phyloP scores from a whole-genome alignment of 2,797 vertebrate species.

The Toxotes lorentzi region DNA sequence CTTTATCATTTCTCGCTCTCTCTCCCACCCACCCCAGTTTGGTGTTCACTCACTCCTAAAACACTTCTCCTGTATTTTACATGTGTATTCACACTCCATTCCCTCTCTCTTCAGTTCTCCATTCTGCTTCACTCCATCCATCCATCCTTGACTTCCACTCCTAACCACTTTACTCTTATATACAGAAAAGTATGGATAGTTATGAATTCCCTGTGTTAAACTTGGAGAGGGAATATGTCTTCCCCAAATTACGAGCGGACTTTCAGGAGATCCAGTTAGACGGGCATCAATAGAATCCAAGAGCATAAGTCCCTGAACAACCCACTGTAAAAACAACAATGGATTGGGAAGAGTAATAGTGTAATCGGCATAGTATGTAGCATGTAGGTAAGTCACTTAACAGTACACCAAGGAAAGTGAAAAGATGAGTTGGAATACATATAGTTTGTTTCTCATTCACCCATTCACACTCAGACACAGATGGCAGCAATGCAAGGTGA shows the following conservation, averaged over 20 bases:
- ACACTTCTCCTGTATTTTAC: conserved; percentile 34
- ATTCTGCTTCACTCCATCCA: conserved; percentile 8
- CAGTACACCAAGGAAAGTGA: neutral
- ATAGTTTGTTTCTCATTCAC: neutral
- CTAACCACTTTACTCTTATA: neutral
- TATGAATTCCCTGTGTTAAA: too few relatives aligned
- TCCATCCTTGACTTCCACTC: conserved; percentile 14
- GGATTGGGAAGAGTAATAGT: neutral
- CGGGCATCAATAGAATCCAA: neutral
- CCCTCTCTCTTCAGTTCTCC: conserved; percentile 6
- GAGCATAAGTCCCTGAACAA: neutral
- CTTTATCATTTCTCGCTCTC: conserved; percentile 30
- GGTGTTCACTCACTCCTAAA: conserved; percentile 36
- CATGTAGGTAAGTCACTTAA: neutral
- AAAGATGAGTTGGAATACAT: neutral
- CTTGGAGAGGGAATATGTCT: too few relatives aligned
- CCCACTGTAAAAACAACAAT: neutral
- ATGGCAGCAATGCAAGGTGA: neutral
- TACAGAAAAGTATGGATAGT: neutral
- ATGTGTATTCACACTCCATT: conserved; percentile 20
- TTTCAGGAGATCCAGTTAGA: neutral
- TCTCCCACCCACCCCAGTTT: conserved; percentile 19
- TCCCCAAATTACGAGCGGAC: too few relatives aligned
- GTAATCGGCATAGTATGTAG: neutral
- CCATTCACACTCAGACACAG: neutral